Evolutionary conservation across 2,797 vertebrate species (phyloP).

Genomic region (Enteromius radiatus): DNA sequence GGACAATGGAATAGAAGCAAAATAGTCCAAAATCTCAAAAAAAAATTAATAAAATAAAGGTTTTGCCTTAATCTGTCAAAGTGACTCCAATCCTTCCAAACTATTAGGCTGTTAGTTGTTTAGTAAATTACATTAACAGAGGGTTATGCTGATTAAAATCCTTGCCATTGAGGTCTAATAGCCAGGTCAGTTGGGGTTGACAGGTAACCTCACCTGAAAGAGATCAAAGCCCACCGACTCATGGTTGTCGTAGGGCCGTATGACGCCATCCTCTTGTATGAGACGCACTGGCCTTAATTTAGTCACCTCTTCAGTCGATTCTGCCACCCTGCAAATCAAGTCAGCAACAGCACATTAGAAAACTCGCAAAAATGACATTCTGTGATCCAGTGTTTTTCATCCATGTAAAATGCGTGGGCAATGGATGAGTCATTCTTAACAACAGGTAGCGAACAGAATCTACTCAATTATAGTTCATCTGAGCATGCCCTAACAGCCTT

Average conservation of each 20-base stretch:
- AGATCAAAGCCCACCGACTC: constrained; percentile 91
- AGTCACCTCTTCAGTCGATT: constrained; percentile 91
- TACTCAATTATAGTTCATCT: constrained; percentile 10
- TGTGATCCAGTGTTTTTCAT: neutral
- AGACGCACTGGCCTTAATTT: constrained; percentile 89
- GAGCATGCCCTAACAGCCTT: constrained; percentile 28
- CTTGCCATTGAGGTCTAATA: neutral
- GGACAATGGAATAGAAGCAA: neutral
- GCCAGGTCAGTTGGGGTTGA: neutral
- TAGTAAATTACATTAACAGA: constrained; percentile 13
- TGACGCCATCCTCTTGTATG: constrained; percentile 92
- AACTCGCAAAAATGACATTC: neutral
- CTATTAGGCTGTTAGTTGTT: constrained; percentile 4
- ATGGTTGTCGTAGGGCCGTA: constrained; percentile 86
- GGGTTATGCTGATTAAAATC: neutral
- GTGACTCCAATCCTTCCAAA: neutral
- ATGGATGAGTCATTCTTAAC: constrained; percentile 11
- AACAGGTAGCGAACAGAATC: constrained; percentile 18
- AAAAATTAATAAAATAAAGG: neutral
- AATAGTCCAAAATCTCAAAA: neutral
- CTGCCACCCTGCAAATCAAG: constrained; percentile 82
- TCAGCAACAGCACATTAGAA: constrained; percentile 9
- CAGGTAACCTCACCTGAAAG: constrained; percentile 84
- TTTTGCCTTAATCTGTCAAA: neutral
- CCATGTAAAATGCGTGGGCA: constrained; percentile 16